Evolutionary conservation across 2,888 invertebrate genomes (phyloP), one percentile per base, ranked within the genome.

Genomic region (Drosophila monieri): DNA sequence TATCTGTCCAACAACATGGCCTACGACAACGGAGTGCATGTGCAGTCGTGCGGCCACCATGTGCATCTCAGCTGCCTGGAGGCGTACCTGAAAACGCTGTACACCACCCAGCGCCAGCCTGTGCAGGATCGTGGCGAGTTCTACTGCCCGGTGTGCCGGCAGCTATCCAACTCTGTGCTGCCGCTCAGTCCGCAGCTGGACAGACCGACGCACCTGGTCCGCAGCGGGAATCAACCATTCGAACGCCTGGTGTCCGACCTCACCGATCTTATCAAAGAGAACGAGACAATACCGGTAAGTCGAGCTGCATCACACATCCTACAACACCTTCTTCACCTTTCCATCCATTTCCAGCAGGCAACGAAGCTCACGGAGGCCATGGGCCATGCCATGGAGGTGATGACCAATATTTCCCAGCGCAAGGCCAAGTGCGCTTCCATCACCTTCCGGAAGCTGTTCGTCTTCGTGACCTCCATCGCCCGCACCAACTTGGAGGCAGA

Each of bases 21-120:
- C 3, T 97, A 96, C 95, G 96, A 97, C 91, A 97, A 97, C 73
- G 98, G 98, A 56, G 97, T 98, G 55, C 96, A 97, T 91, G 96
- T 97, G 55, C 96, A 97, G 92, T 97, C 98, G 1, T 99, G 99
- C 93, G 99, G 99, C 0, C 99, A 99, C 92, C 97, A 98, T 92
- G 94, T 99, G 65, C 99, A 99, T 92, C 93, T 98, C 85, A 96
- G 97, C 90, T 99, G 99, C 91, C 95, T 98, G 88, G 95, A 96
- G 90, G 95, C 97, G 0, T 99, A 99, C 93, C 93, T 98, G 84
- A 94, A 95, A 85, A 96, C 98, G 32, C 93, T 99, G 70, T 94
- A 95, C 80, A 94, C 94, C 70, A 95, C 95, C 76, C 95, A 96
- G 90, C 93, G 96, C 30, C 95, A 95, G 90, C 95, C 94, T 91